These are phyloP conservation scores for Nezara viridula DNA, from an alignment of 2,888 invertebrate species.

Conservation along the genomic window DNA sequence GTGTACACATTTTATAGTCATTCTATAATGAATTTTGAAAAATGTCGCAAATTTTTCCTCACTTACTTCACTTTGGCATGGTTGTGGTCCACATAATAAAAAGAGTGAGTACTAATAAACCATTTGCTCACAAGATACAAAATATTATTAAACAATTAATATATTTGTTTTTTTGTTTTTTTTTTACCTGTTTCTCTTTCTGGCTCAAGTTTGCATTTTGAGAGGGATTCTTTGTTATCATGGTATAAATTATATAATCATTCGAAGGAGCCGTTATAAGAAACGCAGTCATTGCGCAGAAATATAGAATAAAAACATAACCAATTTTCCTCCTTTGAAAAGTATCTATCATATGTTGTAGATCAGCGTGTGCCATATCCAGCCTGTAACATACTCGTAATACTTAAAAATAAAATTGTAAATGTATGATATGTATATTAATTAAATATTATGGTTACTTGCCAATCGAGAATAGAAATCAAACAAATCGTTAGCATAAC, in stretches of 20 bases:
- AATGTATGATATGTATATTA: not conserved
- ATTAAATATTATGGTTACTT: not conserved
- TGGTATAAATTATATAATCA: conserved; percentile 39
- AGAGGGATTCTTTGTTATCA: not conserved
- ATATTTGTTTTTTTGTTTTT: too few relatives aligned
- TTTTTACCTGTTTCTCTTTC: not conserved
- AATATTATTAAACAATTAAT: too few relatives aligned
- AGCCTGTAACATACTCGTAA: conserved; percentile 50
- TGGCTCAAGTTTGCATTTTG: not conserved
- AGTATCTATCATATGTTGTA: conserved; percentile 59
- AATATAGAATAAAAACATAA: conserved; percentile 39
- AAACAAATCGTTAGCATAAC: conserved; percentile 47
- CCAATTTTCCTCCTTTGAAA: conserved; percentile 49
- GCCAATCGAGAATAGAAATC: conserved; percentile 55
- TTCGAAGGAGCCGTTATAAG: conserved; percentile 42
- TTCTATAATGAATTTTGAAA: too few relatives aligned
- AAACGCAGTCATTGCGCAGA: not conserved
- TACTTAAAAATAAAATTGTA: not conserved
- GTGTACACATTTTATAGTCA: too few relatives aligned
- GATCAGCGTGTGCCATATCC: conserved; percentile 61
- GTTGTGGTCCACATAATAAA: too few relatives aligned
- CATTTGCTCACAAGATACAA: too few relatives aligned
- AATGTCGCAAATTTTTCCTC: too few relatives aligned
- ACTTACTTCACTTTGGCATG: too few relatives aligned
- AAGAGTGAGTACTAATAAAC: too few relatives aligned